Base-by-base conservation (phyloP, 2,888 invertebrate genomes). In the Calameuta pallipes region DNA sequence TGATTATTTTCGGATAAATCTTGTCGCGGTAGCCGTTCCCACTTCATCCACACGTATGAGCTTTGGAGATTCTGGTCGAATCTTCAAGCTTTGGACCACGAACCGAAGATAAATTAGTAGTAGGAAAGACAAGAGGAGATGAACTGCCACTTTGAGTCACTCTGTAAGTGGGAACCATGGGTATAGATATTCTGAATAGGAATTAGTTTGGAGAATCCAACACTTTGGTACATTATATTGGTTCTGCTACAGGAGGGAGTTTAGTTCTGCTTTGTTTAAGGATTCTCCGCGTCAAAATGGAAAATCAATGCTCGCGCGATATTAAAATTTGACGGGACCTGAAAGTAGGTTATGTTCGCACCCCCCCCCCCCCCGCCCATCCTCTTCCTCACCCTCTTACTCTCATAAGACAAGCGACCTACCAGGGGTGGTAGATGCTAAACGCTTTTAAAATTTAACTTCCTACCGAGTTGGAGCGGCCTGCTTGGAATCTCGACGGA, bases 1-100 rank as follows among this genome's bases (percentile, higher is more conserved):
- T 88, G 86, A 89, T 89, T 89, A 87, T 82, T 82, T 79, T 79
- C 81, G 87, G 88, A 89, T 89, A 89, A 89, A 89, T 89, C 89
- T 89, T 83, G 80, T 78, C 81, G 88, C 89, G 85, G 41, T 41
- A 41, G 41, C 41, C 41, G 41, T 41, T 41, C 15, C 41, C 41
- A 15, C 41, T 15, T 41, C 15, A 41, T 41, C 15, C 13, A 6
- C 41, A 4, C 15, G n/a, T 15, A 41, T 2, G 15, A 41, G 15
- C 6, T 41, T 6, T 41, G 6, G 15, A 41, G 15, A 41, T 2
- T 41, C 41, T 6, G 4, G 41, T 41, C 0, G 41, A 41, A 41
- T 41, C 6, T 41, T 15, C 41, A 15, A 41, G 15, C 6, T 41
- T 15, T 41, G 6, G 15, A 4, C 0, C 41, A 41, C 6, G 41